Conservation (phyloP, 2,797 vertebrate genomes). For the Synanceia verrucosa region DNA sequence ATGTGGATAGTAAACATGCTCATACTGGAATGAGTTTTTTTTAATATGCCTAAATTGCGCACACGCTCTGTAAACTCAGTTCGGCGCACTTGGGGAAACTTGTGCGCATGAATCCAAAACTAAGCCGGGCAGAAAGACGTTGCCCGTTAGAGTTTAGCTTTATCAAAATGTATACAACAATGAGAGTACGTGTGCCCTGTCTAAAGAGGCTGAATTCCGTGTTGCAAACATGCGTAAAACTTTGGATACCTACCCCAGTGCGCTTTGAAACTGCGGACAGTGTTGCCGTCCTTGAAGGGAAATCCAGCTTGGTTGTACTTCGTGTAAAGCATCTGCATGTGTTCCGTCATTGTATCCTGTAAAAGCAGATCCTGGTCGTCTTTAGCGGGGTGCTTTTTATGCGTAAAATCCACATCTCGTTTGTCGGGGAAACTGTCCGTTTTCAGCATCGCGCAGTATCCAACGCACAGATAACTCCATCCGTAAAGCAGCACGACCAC, state of each 20-base stretch:
- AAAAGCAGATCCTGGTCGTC: slow-evolving; percentile 51
- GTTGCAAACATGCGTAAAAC: slow-evolving; percentile 17
- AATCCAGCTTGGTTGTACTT: slow-evolving; percentile 85
- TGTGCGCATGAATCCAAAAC: background rate
- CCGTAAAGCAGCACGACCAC: slow-evolving; percentile 84
- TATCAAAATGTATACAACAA: background rate
- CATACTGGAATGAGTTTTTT: background rate
- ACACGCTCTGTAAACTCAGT: background rate
- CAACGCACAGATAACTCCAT: slow-evolving; percentile 83
- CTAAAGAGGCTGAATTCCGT: background rate
- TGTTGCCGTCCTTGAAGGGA: slow-evolving; percentile 87
- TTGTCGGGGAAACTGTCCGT: slow-evolving; percentile 65
- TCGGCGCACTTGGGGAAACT: background rate
- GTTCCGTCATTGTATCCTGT: slow-evolving; percentile 88
- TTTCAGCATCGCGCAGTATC: slow-evolving; percentile 74
- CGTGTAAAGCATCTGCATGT: slow-evolving; percentile 93
- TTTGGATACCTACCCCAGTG: slow-evolving; percentile 80
- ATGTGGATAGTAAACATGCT: background rate
- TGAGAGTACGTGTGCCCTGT: accelerated
- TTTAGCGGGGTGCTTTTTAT: slow-evolving; percentile 45
- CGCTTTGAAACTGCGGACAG: slow-evolving; percentile 89
- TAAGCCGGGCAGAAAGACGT: background rate
- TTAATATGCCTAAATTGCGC: background rate
- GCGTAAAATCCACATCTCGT: slow-evolving; percentile 63
- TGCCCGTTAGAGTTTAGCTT: background rate